These are phyloP conservation scores for Pseudomyrmex concolor DNA, from an alignment of 1,140 invertebrate species.

Conservation along the genomic window DNA sequence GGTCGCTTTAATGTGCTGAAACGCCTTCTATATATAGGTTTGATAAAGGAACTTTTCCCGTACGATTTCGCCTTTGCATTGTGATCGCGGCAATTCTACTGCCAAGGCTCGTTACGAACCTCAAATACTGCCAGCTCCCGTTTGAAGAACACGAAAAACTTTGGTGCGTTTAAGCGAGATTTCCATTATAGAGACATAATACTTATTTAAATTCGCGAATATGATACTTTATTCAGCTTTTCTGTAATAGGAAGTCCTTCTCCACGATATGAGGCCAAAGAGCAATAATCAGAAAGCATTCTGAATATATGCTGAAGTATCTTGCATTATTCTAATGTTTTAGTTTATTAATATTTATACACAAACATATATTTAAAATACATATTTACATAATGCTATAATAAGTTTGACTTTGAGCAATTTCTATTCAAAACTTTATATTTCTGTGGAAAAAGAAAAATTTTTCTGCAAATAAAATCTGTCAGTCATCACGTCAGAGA, in stretches of 20 bases:
- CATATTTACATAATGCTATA: no score
- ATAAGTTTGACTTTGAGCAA: no score
- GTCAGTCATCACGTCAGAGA: no score
- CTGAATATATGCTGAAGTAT: conserved; percentile 7
- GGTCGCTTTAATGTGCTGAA: conserved; percentile 44
- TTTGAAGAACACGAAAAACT: conserved; percentile 45
- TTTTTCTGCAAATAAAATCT: no score
- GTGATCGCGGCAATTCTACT: conserved; percentile 55
- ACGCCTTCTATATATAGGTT: conserved; percentile 32
- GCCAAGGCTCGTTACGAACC: conserved; percentile 55
- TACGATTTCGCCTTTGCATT: conserved; percentile 59
- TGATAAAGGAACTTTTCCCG: conserved; percentile 53
- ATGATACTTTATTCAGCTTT: conserved; percentile 39
- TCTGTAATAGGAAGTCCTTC: conserved; percentile 12
- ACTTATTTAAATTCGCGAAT: conserved; percentile 59
- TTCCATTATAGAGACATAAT: conserved; percentile 56
- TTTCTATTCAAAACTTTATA: no score
- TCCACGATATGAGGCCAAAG: neutral
- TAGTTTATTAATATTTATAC: conserved; percentile 16
- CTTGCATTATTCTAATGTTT: neutral
- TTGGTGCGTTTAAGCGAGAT: conserved; percentile 41
- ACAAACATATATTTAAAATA: neutral
- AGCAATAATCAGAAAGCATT: conserved; percentile 16
- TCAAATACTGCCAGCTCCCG: conserved; percentile 48
- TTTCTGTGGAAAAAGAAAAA: no score